phyloP scores from a whole-genome alignment of 35 echinoderm and acorn worm genomes.

The Ophioderma brevispina region DNA sequence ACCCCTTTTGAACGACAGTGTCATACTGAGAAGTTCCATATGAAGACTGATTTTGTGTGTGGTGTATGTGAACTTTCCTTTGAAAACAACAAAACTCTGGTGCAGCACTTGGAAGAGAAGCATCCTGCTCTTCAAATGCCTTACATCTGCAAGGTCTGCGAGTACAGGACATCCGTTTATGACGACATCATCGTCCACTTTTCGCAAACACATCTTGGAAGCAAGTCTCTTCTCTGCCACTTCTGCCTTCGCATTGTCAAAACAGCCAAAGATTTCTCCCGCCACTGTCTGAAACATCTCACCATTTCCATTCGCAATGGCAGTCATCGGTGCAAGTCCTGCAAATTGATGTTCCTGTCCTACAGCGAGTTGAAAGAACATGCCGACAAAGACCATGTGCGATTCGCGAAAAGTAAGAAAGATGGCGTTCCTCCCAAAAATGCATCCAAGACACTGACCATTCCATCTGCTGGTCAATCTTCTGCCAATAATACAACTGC shows the following conservation, averaged over 20 bases:
- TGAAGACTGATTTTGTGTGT: constrained; percentile 35
- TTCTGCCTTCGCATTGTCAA: constrained; percentile 49
- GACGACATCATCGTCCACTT: constrained; percentile 59
- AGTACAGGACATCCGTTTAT: constrained; percentile 50
- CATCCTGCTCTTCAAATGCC: constrained; percentile 65
- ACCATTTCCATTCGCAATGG: constrained; percentile 37
- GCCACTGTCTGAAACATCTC: constrained; percentile 66
- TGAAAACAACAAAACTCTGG: neutral
- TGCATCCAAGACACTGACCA: neutral
- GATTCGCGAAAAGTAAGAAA: neutral
- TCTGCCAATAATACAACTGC: neutral
- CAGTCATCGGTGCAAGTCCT: constrained; percentile 30
- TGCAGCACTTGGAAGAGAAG: constrained; percentile 31
- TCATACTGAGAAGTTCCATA: constrained; percentile 57
- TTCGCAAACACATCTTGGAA: constrained; percentile 51
- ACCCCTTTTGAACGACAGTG: constrained; percentile 52
- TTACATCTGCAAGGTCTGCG: constrained; percentile 54
- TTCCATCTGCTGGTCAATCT: neutral
- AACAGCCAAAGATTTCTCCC: constrained; percentile 43
- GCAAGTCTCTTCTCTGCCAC: constrained; percentile 50
- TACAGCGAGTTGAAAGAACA: constrained; percentile 45
- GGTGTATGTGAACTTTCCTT: constrained; percentile 55
- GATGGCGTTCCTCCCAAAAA: constrained; percentile 18
- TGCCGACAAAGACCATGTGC: constrained; percentile 36
- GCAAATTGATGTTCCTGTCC: constrained; percentile 61